These are phyloP conservation scores for Apamea monoglypha DNA, from an alignment of 2,888 invertebrate species.

Conservation along the genomic window DNA sequence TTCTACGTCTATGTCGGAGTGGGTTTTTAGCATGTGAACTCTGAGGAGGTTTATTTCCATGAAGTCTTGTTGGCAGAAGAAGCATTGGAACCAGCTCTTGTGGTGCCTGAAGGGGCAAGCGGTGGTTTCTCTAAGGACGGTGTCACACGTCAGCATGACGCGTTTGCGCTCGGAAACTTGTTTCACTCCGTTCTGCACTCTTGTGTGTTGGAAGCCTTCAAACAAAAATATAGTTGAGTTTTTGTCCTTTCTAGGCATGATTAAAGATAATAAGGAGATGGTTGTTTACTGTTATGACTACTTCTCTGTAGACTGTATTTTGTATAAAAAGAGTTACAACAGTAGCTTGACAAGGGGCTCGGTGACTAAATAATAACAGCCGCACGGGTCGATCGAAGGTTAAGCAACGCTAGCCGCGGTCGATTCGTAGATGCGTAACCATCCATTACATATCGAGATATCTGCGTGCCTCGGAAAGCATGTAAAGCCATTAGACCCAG, in stretches of 20 bases:
- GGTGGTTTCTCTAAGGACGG: slow-evolving; percentile 80
- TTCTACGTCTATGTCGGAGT: slow-evolving; percentile 76
- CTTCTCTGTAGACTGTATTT: neutral
- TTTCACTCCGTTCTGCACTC: slow-evolving; percentile 66
- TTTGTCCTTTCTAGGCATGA: neutral
- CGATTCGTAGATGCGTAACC: neutral
- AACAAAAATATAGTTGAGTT: slow-evolving; percentile 47
- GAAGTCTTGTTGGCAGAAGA: slow-evolving; percentile 82
- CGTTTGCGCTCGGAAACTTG: slow-evolving; percentile 82
- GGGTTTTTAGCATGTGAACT: slow-evolving; percentile 73
- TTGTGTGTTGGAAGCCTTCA: slow-evolving; percentile 66
- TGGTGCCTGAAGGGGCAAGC: slow-evolving; percentile 86
- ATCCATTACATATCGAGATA: neutral
- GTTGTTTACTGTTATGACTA: neutral
- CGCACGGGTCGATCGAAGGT: neutral
- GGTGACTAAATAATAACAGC: neutral
- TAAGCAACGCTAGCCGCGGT: neutral
- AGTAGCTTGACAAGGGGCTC: neutral
- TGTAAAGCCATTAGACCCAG: neutral
- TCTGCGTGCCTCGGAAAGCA: neutral
- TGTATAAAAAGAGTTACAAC: neutral
- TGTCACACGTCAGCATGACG: slow-evolving; percentile 79
- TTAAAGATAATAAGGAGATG: neutral
- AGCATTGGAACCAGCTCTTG: slow-evolving; percentile 87
- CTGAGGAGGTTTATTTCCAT: slow-evolving; percentile 80